Conservation (phyloP, 2,113 vertebrate species). For the Oryzias curvinotus region DNA sequence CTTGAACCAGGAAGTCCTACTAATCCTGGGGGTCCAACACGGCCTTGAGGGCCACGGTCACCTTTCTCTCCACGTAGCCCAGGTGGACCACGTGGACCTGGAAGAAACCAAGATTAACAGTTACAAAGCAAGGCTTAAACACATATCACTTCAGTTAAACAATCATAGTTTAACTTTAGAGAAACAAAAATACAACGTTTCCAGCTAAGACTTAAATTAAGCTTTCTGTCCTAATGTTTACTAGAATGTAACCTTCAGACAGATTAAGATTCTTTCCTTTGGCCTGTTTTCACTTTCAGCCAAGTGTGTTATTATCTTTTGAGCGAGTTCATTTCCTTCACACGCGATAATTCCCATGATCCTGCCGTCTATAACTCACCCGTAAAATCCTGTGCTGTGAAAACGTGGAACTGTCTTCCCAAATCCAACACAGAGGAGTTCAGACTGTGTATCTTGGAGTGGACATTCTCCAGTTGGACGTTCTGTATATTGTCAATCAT, state of each 20-base stretch:
- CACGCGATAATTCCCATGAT: conserved; percentile 32
- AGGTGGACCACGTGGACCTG: conserved; percentile 78
- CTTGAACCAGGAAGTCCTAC: conserved; percentile 54
- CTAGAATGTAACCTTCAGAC: conserved; percentile 28
- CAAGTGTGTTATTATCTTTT: conserved; percentile 28
- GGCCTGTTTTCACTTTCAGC: conserved; percentile 30
- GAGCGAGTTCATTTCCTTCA: conserved; percentile 2
- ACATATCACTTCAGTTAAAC: not conserved
- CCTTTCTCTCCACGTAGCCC: conserved; percentile 82
- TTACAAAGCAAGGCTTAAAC: conserved; percentile 12
- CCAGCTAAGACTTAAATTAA: conserved; percentile 2
- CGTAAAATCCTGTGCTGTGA: conserved; percentile 73
- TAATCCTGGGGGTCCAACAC: conserved; percentile 71
- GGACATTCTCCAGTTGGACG: conserved; percentile 75
- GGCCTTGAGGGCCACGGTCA: conserved; percentile 73
- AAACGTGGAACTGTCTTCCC: conserved; percentile 73
- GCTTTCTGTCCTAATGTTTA: conserved; percentile 37
- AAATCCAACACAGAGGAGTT: conserved; percentile 83
- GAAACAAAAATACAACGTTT: too few relatives aligned
- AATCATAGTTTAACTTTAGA: too few relatives aligned
- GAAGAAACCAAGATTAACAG: not conserved
- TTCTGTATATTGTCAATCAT: conserved; percentile 80
- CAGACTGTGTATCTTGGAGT: conserved; percentile 73
- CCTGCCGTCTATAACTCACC: conserved; percentile 46
- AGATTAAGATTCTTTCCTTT: conserved; percentile 43